phyloP scores from a whole-genome alignment of 2,113 vertebrate species.

The Ciconia stormi region DNA sequence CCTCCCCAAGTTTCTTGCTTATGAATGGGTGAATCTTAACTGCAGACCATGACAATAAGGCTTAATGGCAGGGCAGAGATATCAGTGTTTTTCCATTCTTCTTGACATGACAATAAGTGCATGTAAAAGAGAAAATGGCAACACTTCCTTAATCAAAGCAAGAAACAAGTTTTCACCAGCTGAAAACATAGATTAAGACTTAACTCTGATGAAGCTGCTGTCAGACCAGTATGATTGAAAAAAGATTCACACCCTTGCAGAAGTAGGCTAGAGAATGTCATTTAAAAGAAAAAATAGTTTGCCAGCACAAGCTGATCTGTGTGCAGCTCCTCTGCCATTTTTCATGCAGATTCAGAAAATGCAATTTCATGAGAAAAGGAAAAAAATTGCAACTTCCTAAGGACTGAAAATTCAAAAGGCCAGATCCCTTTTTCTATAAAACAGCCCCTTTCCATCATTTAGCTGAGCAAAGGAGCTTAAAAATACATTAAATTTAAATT shows the following conservation, averaged over 20 bases:
- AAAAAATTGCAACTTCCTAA: not conserved
- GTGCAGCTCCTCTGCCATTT: constrained; percentile 9
- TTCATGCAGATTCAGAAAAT: constrained; percentile 51
- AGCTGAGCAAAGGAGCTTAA: constrained; percentile 15
- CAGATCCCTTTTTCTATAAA: not conserved
- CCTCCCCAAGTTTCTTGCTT: rapidly evolving
- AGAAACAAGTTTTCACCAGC: not conserved
- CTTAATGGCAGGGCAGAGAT: not conserved
- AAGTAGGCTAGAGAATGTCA: constrained; percentile 21
- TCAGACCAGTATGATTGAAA: constrained; percentile 30
- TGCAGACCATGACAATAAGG: not conserved
- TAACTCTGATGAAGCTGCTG: constrained; percentile 40
- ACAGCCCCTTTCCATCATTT: not conserved
- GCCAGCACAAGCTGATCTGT: not conserved
- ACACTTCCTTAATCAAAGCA: constrained; percentile 18
- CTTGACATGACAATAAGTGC: not conserved
- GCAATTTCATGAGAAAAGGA: constrained; percentile 12
- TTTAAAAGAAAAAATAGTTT: constrained; percentile 37
- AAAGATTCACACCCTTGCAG: constrained; percentile 43
- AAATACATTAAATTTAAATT: constrained; percentile 32
- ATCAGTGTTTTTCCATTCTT: not conserved
- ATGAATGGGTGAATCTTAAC: not conserved
- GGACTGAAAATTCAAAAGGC: not conserved
- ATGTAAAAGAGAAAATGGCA: not conserved
- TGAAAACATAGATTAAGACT: not conserved